phyloP scores from a whole-genome alignment of 2,113 vertebrate species.

The Eurystomus gularis region DNA sequence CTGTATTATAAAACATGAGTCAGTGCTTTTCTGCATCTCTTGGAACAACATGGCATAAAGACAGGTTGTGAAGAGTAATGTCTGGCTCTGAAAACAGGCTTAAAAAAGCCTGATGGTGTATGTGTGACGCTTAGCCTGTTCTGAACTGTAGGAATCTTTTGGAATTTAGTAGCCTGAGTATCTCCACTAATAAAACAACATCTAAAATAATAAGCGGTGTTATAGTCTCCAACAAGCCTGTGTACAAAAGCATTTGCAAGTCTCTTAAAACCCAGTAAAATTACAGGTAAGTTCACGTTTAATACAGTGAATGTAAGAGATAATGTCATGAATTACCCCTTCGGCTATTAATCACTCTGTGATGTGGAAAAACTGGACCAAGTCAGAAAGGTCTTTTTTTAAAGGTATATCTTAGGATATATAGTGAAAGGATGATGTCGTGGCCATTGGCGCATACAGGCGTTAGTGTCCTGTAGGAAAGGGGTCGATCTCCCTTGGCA shows the following conservation, averaged over 20 bases:
- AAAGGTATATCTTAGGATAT: neutral
- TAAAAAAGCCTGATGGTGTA: neutral
- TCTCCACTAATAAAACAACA: neutral
- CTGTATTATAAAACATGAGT: neutral
- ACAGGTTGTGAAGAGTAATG: neutral
- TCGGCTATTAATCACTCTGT: neutral
- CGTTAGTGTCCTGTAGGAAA: neutral
- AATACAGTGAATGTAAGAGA: neutral
- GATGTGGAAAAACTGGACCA: too few species aligned
- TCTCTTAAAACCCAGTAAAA: neutral
- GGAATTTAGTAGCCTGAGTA: neutral
- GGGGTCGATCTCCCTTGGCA: neutral
- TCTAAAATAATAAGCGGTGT: neutral
- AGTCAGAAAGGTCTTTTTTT: neutral
- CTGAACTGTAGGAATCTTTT: neutral
- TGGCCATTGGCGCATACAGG: too few species aligned
- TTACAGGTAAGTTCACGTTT: neutral
- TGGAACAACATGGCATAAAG: neutral
- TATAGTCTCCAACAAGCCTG: neutral
- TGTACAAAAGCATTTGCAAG: neutral
- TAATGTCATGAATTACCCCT: neutral
- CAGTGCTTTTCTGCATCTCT: neutral
- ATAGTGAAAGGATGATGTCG: neutral
- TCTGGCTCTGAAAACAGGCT: neutral
- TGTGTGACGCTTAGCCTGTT: neutral